Evolutionary conservation across 2,113 vertebrate species (phyloP).

Genomic region (Nannospalax galili): DNA sequence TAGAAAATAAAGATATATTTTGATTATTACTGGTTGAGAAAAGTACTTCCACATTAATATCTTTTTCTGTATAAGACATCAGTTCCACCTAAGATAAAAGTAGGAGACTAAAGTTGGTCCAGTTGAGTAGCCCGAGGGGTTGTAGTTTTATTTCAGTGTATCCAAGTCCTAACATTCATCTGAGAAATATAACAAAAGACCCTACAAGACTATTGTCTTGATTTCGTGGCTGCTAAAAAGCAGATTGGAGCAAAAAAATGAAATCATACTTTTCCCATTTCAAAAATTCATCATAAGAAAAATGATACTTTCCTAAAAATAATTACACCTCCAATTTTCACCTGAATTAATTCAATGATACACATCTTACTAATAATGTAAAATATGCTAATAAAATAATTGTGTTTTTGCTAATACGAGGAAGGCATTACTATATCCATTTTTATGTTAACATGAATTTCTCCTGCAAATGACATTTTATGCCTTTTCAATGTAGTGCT

Average conservation of each 20-base stretch:
- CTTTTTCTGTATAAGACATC: background rate
- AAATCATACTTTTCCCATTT: background rate
- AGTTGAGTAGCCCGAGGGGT: background rate
- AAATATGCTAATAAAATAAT: conserved; percentile 12
- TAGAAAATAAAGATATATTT: background rate
- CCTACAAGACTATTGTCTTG: background rate
- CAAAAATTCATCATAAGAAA: background rate
- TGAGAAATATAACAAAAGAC: background rate
- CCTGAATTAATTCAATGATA: background rate
- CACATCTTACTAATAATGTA: background rate
- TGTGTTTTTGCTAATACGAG: background rate
- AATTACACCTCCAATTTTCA: background rate
- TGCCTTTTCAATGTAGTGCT: background rate
- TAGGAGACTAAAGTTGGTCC: background rate
- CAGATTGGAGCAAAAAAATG: fast-evolving
- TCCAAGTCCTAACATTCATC: background rate
- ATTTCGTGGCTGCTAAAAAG: background rate
- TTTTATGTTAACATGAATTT: background rate
- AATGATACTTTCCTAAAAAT: background rate
- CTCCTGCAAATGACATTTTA: background rate
- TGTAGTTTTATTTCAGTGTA: background rate
- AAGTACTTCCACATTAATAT: background rate
- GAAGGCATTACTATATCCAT: background rate
- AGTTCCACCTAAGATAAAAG: background rate
- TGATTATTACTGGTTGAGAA: background rate